Base-by-base conservation (phyloP, 2,113 vertebrate species). In the Nothoprocta perdicaria region DNA sequence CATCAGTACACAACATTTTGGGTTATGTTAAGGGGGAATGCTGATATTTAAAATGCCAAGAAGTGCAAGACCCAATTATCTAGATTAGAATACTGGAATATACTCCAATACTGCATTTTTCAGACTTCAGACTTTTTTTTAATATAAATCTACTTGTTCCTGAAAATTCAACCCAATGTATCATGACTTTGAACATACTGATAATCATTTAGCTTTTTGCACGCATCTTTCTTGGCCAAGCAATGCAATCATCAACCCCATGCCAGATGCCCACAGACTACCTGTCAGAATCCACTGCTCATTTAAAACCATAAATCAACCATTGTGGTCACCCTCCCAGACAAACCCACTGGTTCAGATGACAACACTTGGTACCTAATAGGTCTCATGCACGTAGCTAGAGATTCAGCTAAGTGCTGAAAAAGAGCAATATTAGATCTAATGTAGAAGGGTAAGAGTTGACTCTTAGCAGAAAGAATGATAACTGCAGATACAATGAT, bases 21-120 rank as follows among this genome's bases (percentile, higher is more conserved):
- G 45, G 17, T 21, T 82, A 35, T 46, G 35, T 0, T 0, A 88
- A 81, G 5, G 77, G 5, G 10, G 38, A 94, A 23, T 0, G 0
- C 66, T 40, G 66, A 72, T 69, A 66, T 38, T 89, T 86, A 74
- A 87, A 79, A 84, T 60, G 67, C 58, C 65, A 75, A 76, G 57
- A 85, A 43, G 71, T 50, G 65, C 63, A 90, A 46, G 19, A 80
- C 18, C 41, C 38, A 85, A 66, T 71, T 87, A 95, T 80, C 35
- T 24, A 86, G 57, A 86, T 65, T 57, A 69, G 40, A 78, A 27
- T 15, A 79, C 31, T 41, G 61, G 85, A 66, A 41, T 31, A 40
- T 5, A 38, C 14, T 63, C 33, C 61, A 50, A 86, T 8, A 73
- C 6, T 68, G 9, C 2, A 5, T 13, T 12, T 68, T 81, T 43